A percentile compares a stretch with the other conserved stretches of the same genome.
Evolutionary conservation across 1,140 invertebrate species (phyloP).

Genomic region (Acarapis woodi): DNA sequence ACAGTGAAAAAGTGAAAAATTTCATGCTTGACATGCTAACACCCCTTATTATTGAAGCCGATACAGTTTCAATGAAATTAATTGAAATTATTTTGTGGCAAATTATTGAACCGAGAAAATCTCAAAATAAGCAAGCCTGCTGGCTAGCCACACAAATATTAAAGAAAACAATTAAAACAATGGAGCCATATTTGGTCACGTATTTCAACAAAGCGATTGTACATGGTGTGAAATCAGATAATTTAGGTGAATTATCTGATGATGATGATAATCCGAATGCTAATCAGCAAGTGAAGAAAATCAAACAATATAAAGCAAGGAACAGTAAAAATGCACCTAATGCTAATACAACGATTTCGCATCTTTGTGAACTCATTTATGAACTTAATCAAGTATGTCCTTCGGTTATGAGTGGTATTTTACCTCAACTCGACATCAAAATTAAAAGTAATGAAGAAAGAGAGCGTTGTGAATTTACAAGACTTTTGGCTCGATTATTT

Average conservation of each 20-base stretch:
- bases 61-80: conserved; percentile 71
- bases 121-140: conserved; percentile 63
- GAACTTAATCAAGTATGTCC: conserved; percentile 82
- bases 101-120: conserved; percentile 80
- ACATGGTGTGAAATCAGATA: conserved; percentile 3
- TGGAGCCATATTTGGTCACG: conserved; percentile 55
- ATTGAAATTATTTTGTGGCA: conserved; percentile 77
- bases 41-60: conserved; percentile 76
- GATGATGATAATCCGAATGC: conserved; percentile 5
- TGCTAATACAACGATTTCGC: conserved; percentile 4
- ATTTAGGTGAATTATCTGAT: conserved; percentile 9
- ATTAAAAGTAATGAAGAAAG: conserved; percentile 47
- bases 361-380: conserved; percentile 75
- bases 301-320: not conserved
- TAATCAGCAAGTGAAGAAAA: not conserved
- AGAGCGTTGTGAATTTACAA: conserved; percentile 58
- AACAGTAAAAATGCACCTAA: not conserved
- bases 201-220: conserved; percentile 9
- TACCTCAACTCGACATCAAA: conserved; percentile 70
- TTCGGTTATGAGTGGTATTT: conserved; percentile 47
- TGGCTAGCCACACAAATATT: conserved; percentile 66
- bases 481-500: conserved; percentile 77
- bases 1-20: conserved; percentile 75
- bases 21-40: conserved; percentile 84
- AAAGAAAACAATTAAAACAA: conserved; percentile 55